Percentiles rank a stretch among this genome's conserved stretches.
Conservation (phyloP, 2,113 vertebrate genomes). For the Lepidothrix coronata region DNA sequence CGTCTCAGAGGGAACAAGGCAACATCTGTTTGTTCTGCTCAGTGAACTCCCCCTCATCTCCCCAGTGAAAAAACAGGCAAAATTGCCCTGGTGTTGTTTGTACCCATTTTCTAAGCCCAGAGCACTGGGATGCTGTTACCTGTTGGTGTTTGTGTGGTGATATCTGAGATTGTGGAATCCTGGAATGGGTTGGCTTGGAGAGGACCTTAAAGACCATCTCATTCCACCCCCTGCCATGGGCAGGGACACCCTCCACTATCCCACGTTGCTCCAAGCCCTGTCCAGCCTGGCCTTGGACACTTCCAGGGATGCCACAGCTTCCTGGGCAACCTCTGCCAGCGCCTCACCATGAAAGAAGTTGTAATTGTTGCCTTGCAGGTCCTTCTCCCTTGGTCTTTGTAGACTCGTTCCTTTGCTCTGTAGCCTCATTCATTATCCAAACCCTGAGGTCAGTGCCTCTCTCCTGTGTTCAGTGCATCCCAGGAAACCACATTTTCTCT, state of each 20-base stretch:
- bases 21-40: neutral
- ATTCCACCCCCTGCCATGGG: neutral
- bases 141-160: neutral
- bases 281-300: neutral
- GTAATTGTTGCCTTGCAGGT: neutral
- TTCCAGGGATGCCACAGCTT: neutral
- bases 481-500: neutral
- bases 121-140: neutral
- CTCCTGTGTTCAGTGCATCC: neutral
- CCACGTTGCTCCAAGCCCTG: neutral
- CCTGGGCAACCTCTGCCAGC: neutral
- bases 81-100: neutral
- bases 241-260: neutral
- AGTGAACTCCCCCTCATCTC: neutral
- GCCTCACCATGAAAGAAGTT: neutral
- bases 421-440: neutral
- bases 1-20: neutral
- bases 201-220: neutral
- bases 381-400: neutral
- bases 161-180: neutral
- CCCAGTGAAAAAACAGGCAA: neutral
- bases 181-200: neutral
- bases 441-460: neutral
- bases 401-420: neutral
- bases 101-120: accelerated